These are phyloP conservation scores for Remorina albescens DNA, from an alignment of 2,797 vertebrate species.

Conservation along the genomic window DNA sequence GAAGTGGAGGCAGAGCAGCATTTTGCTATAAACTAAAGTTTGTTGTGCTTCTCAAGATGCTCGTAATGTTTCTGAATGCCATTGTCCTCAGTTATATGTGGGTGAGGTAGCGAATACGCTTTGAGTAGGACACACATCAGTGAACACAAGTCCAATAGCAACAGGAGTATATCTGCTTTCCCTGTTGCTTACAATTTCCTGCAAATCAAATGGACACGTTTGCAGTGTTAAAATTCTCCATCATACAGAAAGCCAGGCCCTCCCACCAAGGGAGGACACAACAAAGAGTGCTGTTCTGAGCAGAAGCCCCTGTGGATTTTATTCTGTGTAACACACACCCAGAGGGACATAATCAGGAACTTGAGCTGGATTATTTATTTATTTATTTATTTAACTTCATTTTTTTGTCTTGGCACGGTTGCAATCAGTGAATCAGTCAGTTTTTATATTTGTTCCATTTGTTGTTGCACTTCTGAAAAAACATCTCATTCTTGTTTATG, in stretches of 20 bases:
- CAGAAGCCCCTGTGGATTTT: slow-evolving; percentile 3
- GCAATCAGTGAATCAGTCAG: neutral
- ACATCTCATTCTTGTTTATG: neutral
- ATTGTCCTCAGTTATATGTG: slow-evolving; percentile 32
- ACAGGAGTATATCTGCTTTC: slow-evolving; percentile 10
- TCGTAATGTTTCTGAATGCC: slow-evolving; percentile 4
- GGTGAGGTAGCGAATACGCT: slow-evolving; percentile 9
- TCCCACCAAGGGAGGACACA: slow-evolving; percentile 25
- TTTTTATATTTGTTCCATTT: neutral
- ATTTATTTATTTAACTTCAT: too few relatives aligned
- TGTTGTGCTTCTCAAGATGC: neutral
- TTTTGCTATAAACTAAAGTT: too few relatives aligned
- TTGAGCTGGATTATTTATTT: neutral
- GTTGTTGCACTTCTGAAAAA: neutral
- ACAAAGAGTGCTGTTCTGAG: slow-evolving; percentile 15
- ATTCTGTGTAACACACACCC: neutral
- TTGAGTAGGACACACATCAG: slow-evolving; percentile 26
- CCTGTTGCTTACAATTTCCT: slow-evolving; percentile 1
- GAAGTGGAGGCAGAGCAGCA: too few relatives aligned
- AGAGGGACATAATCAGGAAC: slow-evolving; percentile 2
- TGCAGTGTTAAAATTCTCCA: slow-evolving; percentile 32
- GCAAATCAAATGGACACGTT: neutral
- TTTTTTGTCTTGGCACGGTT: neutral
- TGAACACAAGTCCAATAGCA: slow-evolving; percentile 3
- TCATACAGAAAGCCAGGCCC: slow-evolving; percentile 14